Evolutionary conservation across 53 echinoderm and acorn worm genomes (phyloP), one percentile per base, ranked within the genome.

Genomic region (Arbacia lixula): DNA sequence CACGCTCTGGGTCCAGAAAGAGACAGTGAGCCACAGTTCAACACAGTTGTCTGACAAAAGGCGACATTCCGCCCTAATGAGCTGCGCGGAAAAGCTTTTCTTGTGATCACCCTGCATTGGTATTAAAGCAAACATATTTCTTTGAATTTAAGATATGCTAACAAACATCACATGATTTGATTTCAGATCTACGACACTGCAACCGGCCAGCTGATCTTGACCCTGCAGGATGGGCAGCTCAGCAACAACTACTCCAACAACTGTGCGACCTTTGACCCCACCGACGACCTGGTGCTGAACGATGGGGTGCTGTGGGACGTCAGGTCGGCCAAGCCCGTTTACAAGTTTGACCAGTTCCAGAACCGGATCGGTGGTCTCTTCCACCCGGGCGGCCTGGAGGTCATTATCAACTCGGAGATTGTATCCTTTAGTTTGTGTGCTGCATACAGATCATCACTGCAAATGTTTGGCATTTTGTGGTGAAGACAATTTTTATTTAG

Each of bases 291-390:
- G 30, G 90, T 92, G 53, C 92, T 93, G 3, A 91, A 94, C 21
- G 94, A 93, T 66, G 98, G 94, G 2, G 92, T 92, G 39, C 46
- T 98, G 73, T 98, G 98, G 98, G 98, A 98, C 58, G 84, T 98
- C 1, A 30, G 98, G 62, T 86, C 94, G 0, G 53, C 90, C 74
- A 91, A 90, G 79, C 68, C 92, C 9, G 87, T 98, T 60, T 93
- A 98, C 85, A 98, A 98, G 86, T 98, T 98, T 92, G 98, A 98
- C 58, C 92, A 94, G 83, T 98, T 98, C 64, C 94, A 98, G 91
- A 92, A 68, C 42, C 86, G 86, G 78, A 92, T 98, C 76, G 91
- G 92, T 37, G 98, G 98, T 12, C 81, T 90, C 46, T 98, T 98
- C 41, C 94, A 98, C 58, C 98, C 98, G 1, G 73, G 90, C 1